Evolutionary conservation across 1,140 invertebrate genomes (phyloP).

Genomic region (Chironomus tepperi): DNA sequence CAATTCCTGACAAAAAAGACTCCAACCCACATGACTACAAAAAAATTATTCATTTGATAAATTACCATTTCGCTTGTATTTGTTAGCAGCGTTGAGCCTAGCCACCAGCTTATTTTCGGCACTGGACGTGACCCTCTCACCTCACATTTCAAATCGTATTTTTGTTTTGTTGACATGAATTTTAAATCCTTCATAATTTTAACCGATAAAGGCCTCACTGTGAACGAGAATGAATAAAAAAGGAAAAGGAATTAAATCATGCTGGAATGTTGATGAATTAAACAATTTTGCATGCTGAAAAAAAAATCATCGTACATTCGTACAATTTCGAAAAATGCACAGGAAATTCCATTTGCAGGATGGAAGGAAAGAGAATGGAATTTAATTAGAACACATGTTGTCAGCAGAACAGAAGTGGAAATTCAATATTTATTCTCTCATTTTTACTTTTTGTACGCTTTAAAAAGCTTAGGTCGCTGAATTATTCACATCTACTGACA

Average conservation of each 20-base stretch:
- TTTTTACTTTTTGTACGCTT: too few species aligned
- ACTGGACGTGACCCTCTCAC: conserved; percentile 59
- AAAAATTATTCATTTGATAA: background rate
- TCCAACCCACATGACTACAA: background rate
- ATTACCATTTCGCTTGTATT: conserved; percentile 47
- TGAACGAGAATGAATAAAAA: conserved; percentile 34
- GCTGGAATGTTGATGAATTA: too few species aligned
- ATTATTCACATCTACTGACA: too few species aligned
- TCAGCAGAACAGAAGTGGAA: too few species aligned
- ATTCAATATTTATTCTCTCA: too few species aligned
- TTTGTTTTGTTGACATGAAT: conserved; percentile 57
- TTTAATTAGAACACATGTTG: background rate
- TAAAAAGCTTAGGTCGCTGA: too few species aligned
- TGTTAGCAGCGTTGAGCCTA: conserved; percentile 48
- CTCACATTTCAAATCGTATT: conserved; percentile 59
- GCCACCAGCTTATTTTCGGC: conserved; percentile 63
- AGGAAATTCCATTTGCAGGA: too few species aligned
- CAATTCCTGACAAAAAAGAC: too few species aligned
- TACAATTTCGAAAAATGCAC: too few species aligned
- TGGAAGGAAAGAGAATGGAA: background rate
- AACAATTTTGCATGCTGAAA: too few species aligned
- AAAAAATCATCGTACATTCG: too few species aligned
- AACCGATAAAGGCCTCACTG: conserved; percentile 60
- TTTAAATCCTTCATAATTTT: conserved; percentile 52
- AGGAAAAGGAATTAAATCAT: background rate